Evolutionary conservation across 2,797 vertebrate species (phyloP).

Genomic region (Amazonetta brasiliensis): DNA sequence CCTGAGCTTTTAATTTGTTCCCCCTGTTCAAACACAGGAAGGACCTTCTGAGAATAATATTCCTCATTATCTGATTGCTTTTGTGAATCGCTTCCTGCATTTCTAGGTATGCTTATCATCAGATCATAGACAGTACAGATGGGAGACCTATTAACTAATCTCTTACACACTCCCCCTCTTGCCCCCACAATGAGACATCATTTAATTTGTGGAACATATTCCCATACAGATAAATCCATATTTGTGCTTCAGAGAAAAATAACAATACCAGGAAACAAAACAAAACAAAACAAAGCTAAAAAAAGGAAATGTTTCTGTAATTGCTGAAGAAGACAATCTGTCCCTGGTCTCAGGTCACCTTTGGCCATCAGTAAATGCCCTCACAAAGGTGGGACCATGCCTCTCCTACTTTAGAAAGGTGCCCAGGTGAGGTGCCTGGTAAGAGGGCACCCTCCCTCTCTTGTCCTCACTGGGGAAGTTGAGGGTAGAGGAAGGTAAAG

Average conservation of each 20-base stretch:
- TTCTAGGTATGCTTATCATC: slow-evolving; percentile 69
- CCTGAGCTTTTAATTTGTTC: slow-evolving; percentile 70
- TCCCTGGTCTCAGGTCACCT: neutral
- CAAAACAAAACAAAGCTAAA: neutral
- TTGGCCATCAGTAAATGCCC: neutral
- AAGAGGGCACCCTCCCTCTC: neutral
- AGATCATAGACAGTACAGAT: slow-evolving; percentile 38
- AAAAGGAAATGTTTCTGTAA: neutral
- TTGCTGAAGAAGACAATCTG: neutral
- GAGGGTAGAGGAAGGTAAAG: neutral
- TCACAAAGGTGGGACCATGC: neutral
- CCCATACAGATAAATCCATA: neutral
- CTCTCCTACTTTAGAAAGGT: neutral
- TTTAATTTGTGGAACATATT: slow-evolving; percentile 29
- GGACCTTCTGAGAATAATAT: slow-evolving; percentile 72
- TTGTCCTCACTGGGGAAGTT: neutral
- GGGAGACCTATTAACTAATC: slow-evolving; percentile 61
- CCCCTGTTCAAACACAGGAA: slow-evolving; percentile 64
- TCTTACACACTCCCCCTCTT: neutral
- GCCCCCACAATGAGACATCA: neutral
- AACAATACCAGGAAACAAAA: slow-evolving; percentile 5
- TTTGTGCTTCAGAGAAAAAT: slow-evolving; percentile 41
- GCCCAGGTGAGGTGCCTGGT: neutral
- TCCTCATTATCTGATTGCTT: slow-evolving; percentile 72
- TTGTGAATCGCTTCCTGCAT: slow-evolving; percentile 58